Conservation (phyloP, 2,113 vertebrate genomes). For the Polypterus bichir region DNA sequence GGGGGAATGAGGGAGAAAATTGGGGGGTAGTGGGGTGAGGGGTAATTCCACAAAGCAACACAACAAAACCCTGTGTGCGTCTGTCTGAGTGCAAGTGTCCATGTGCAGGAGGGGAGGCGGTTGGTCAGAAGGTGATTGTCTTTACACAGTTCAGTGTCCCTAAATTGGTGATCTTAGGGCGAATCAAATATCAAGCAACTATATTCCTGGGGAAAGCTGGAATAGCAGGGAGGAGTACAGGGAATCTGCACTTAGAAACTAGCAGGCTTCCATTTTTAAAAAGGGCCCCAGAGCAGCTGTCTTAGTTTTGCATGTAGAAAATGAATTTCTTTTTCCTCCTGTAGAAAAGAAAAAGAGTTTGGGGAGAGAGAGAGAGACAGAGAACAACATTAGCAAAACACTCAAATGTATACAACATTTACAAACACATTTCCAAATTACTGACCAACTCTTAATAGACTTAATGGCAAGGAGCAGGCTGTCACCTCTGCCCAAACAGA, state of each 20-base stretch:
- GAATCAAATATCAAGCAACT: constrained; percentile 26
- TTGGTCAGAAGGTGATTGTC: constrained; percentile 62
- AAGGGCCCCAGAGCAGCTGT: constrained; percentile 83
- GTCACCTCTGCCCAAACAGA: no score
- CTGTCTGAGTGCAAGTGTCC: constrained; percentile 36
- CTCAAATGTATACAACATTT: no score
- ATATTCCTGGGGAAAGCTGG: constrained; percentile 9
- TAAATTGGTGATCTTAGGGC: constrained; percentile 48
- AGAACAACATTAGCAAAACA: neutral
- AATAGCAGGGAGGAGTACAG: neutral
- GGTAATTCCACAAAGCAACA: neutral
- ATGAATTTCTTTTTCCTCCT: constrained; percentile 87
- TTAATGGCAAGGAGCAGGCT: no score
- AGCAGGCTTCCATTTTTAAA: constrained; percentile 97
- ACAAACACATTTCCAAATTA: no score
- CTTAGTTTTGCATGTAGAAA: constrained; percentile 94
- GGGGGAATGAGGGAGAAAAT: constrained; percentile 26
- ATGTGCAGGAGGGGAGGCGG: constrained; percentile 38
- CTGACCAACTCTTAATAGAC: no score
- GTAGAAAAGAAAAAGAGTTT: constrained; percentile 5
- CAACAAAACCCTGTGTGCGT: constrained; percentile 29
- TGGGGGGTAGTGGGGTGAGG: neutral
- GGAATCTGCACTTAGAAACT: constrained; percentile 33
- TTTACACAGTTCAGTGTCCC: constrained; percentile 51
- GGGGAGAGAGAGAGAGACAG: neutral